Base-by-base conservation (phyloP, 2,888 invertebrate species). In the Caenorhabditis sp. region DNA sequence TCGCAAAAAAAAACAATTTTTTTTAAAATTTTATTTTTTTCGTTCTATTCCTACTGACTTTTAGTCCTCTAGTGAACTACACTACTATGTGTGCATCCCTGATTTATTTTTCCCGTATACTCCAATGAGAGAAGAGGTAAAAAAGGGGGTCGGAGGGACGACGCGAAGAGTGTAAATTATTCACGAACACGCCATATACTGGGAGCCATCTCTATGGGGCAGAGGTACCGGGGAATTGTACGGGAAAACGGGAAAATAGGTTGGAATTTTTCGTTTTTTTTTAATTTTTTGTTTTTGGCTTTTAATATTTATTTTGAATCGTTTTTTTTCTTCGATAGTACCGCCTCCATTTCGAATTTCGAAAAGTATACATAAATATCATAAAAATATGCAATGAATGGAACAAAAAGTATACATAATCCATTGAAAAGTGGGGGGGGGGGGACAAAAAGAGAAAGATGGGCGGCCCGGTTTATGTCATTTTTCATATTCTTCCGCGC, bases 181-280 rank as follows among this genome's bases (percentile, higher is more conserved):
- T 76, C 60, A 76, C 60, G 60, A 76, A 76, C 76, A 76, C 76
- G 76, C 76, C 67, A 72, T 35, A 47, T 37, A 37, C 18, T 6
- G 40, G 67, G 47, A 56, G 47, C 26, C 71, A 55, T 62, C 55
- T 55, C 20, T 47, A n/a, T 18, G 13, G 13, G 3, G 3, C 3
- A 15, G 3, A 11, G 15, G 47, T 6, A 18, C 47, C 13, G 40
- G 18, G 11, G 18, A 47, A 47, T 18, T 5, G 4, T 5, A 51
- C 51, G 2, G 35, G 18, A 9, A 18, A 18, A 56, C 6, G 22
- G 15, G 50, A 58, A 22, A 24, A 60, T 60, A 44, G 50, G 68
- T 44, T 53, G n/a, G n/a, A n/a, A n/a, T n/a, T n/a, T n/a, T n/a
- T n/a, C n/a, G n/a, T n/a, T n/a, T n/a, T n/a, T n/a, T n/a, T n/a